Conservation (phyloP, 1,140 invertebrate genomes). For the Zaprionus lachaisei region DNA sequence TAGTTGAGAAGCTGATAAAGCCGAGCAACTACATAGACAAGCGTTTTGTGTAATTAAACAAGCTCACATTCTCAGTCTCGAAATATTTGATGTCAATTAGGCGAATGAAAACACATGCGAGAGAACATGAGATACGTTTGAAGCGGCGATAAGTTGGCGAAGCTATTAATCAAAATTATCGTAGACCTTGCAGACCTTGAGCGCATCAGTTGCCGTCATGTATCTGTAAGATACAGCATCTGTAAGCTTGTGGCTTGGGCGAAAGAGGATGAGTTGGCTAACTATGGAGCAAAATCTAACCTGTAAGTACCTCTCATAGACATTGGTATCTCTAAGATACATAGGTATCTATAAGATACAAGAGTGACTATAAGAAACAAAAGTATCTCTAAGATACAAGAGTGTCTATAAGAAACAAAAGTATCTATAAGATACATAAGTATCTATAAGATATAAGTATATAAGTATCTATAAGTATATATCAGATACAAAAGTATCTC, state of each 20-base stretch:
- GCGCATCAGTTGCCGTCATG: background rate
- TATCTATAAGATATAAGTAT: background rate
- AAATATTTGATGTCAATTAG: constrained; percentile 8
- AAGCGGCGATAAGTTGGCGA: background rate
- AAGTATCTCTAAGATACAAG: background rate
- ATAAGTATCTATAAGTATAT: background rate
- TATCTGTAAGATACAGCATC: constrained; percentile 2
- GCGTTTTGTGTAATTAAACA: constrained; percentile 4
- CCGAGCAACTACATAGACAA: constrained; percentile 29
- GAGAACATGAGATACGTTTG: background rate
- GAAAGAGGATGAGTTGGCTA: background rate
- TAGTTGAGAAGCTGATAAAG: constrained; percentile 6
- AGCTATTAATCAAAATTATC: constrained; percentile 8
- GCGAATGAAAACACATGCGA: background rate
- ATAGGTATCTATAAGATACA: background rate
- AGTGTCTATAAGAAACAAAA: background rate
- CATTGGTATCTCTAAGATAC: background rate
- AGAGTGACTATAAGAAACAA: background rate
- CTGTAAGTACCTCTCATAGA: background rate
- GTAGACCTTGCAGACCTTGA: background rate
- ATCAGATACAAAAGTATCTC: no score
- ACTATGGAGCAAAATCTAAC: background rate
- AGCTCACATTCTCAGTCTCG: background rate
- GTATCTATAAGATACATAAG: no score
- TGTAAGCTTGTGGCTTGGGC: background rate